Percentiles rank a stretch among this genome's conserved stretches.
Evolutionary conservation across 1,140 invertebrate genomes (phyloP).

Genomic region (Euura lappo): DNA sequence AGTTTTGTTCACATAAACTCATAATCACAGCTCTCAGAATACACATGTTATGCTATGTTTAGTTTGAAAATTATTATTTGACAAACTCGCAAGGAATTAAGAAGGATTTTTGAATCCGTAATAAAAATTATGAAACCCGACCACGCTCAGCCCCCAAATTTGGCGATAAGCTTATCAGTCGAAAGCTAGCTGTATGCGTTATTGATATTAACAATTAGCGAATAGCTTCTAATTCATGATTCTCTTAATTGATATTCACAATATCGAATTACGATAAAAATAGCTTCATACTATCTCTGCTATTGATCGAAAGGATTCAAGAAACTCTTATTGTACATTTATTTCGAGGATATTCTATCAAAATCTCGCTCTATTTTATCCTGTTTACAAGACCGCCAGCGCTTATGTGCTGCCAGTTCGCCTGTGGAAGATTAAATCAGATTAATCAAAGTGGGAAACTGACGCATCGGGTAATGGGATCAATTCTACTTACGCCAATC

Average conservation of each 20-base stretch:
- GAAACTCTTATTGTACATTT: constrained; percentile 44
- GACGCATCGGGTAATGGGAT: not conserved
- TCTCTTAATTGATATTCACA: not conserved
- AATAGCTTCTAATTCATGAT: not conserved
- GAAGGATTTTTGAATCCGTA: no score
- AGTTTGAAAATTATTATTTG: no score
- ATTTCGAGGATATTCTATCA: constrained; percentile 1
- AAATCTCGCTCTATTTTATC: constrained; percentile 10
- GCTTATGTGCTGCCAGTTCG: constrained; percentile 57
- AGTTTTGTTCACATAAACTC: no score
- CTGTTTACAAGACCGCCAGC: constrained; percentile 44
- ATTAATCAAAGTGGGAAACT: constrained; percentile 19
- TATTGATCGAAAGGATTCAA: constrained; percentile 40
- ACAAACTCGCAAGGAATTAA: no score
- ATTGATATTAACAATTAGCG: no score
- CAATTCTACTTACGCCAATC: constrained; percentile 65
- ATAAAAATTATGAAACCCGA: no score
- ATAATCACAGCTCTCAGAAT: no score
- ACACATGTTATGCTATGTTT: no score
- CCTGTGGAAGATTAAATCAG: constrained; percentile 39
- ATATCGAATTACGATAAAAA: not conserved
- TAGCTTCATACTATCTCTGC: constrained; percentile 28
- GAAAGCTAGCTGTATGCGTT: no score
- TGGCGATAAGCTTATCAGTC: no score
- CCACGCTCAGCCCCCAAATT: no score